Percentiles rank a stretch among this genome's conserved stretches.
Evolutionary conservation across 2,113 vertebrate genomes (phyloP).

Genomic region (Limnothrissa miodon): DNA sequence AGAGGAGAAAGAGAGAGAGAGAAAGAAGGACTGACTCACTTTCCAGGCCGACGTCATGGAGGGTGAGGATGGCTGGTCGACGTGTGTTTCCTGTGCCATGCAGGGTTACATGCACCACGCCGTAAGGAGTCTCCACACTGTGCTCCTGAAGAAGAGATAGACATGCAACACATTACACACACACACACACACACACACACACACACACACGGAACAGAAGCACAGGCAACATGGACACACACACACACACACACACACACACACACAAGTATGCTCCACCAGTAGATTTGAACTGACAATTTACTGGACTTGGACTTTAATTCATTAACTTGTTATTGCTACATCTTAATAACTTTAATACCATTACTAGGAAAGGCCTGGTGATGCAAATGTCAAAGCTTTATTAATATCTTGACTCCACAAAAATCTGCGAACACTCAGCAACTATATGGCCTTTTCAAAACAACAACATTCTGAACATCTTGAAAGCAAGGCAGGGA

Average conservation of each 20-base stretch:
- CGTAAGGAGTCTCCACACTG: conserved; percentile 84
- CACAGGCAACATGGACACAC: not conserved
- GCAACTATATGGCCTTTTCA: too few relatives aligned
- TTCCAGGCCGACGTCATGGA: conserved; percentile 88
- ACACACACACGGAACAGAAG: not conserved
- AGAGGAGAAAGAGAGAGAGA: not conserved
- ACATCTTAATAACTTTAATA: too few relatives aligned
- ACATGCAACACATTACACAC: conserved; percentile 2
- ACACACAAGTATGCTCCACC: not conserved
- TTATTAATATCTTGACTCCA: too few relatives aligned
- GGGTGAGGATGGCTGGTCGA: conserved; percentile 85
- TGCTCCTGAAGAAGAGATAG: conserved; percentile 72
- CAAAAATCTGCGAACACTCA: too few relatives aligned
- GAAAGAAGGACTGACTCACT: conserved; percentile 66
- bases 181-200: not conserved
- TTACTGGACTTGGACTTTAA: too few relatives aligned
- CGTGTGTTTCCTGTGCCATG: conserved; percentile 81
- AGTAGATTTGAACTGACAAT: too few relatives aligned
- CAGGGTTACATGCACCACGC: conserved; percentile 81
- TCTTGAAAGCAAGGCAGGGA: too few relatives aligned
- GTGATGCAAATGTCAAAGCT: too few relatives aligned
- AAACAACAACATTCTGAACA: too few relatives aligned
- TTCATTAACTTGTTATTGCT: too few relatives aligned
- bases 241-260: conserved; percentile 6
- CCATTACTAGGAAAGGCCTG: too few relatives aligned